Base-by-base conservation (phyloP, 2,888 invertebrate genomes). In the Bellardia bayeri region DNA sequence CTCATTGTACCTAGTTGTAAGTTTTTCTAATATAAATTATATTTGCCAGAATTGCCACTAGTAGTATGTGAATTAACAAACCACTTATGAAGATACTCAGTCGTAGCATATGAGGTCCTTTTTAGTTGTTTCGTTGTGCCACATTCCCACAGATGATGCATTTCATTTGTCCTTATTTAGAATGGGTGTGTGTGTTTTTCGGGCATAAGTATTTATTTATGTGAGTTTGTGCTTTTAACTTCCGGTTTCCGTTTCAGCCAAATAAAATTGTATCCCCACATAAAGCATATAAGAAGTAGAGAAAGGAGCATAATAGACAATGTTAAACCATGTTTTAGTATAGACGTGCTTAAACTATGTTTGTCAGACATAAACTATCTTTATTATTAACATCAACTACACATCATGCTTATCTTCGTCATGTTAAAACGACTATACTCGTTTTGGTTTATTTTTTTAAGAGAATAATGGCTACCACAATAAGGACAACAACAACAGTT, bases 141-240 rank as follows among this genome's bases (percentile, higher is more conserved):
- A 49, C 40, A 63, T 66, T 78, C 72, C 58, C 68, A 37, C 61
- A 61, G 72, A 69, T 49, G 64, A 83, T 86, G 80, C 64, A 66
- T 78, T 66, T 82, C 13, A 45, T 45, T 11, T 45, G 71, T 82
- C 61, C 54, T 30, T 72, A 63, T 74, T 66, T 71, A 45, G 7
- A 16, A 51, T 64, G 42, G 56, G n/a, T 37, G n/a, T 40, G 49
- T 37, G 37, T 37, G 51, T 61, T 49, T 82, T 45, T 75, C 51
- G 30, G 83, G 76, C 61, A 30, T 51, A 30, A 86, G 88, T 89
- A 91, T 91, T 91, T 82, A 91, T 91, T 85, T 83, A 76, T 82
- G 66, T 42, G 76, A 84, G 80, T 87, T 85, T 85, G 80, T 84
- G 75, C 78, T 84, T 72, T 84, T 81, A 79, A 87, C 82, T 87